Evolutionary conservation across 2,113 vertebrate genomes (phyloP), one percentile per base, ranked within the genome.

Genomic region (Calidris pygmaea): DNA sequence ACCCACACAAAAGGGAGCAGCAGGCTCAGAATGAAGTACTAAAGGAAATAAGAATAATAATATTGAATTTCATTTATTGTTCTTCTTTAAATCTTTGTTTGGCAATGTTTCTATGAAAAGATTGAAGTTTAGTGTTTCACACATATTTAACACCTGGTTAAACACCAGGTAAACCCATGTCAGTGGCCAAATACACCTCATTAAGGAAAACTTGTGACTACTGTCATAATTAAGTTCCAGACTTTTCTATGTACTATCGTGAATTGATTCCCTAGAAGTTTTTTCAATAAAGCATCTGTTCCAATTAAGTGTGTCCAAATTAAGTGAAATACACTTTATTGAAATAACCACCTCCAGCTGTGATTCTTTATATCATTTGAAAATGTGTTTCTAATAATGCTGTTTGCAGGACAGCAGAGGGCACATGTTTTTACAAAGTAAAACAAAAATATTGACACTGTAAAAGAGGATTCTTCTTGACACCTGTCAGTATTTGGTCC

Each of bases 381-480:
- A 89, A 96, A 89, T 56, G 56, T 91, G 60, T 80, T 95, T 95
- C 45, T 87, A 87, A 89, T 91, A 95, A 82, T 58, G 5, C 9
- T 82, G 12, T 67, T 96, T 71, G 41, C 80, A 90, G 47, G 29
- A 84, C 37, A 91, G 56, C 59, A 66, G 65, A 93, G 60, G 58
- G 27, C 34, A 85, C 90, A 58, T 74, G 29, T 50, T 96, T 95
- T 90, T 90, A 75, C 34, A 62, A 70, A 79, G 43, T 66, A 53
- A 85, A 88, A 35, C 62, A 91, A 87, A 55, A 71, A 67, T 53
- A 58, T 37, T 90, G 76, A 79, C 48, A 30, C 26, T 68, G 34
- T 89, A 77, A 65, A 60, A 76, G 70, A 82, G 7, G 75, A 77
- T 88, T 92, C n/a, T 78, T 93, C 76, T 67, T 85, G 80, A 83